Base-by-base conservation (phyloP, 1,140 invertebrate genomes). In the Drosophila quadrilineata region DNA sequence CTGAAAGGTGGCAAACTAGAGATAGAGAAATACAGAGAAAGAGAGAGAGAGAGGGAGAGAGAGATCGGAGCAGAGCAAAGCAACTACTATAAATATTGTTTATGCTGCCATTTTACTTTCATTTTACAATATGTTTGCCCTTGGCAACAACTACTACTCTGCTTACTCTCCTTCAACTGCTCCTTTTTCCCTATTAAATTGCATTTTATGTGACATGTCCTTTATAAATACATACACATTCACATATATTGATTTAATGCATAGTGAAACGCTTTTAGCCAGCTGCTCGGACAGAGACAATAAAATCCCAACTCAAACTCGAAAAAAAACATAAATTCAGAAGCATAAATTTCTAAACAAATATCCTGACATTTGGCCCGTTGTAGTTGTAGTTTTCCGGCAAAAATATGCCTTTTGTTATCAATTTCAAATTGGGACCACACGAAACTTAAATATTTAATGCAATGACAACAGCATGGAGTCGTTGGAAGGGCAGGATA, bases 1-100 rank as follows among this genome's bases (percentile, higher is more conserved):
- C 19, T 26, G 4, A 17, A n/a, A n/a, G n/a, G n/a, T n/a, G n/a
- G n/a, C n/a, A n/a, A n/a, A n/a, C n/a, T n/a, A n/a, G n/a, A n/a
- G n/a, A n/a, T n/a, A n/a, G n/a, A n/a, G n/a, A n/a, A 8, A 1
- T 6, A 8, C 9, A 6, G 24, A 4, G 6, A 26, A 45, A 14
- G 10, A 1, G 10, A 8, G 14, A 6, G 24, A 4, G 6, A 26
- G 50, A 14, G 24, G 45, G 19, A 24, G 24, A 24, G 29, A 58
- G 19, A 64, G 36, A 29, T 38, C 53, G 59, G 56, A 58, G 33
- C 14, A 33, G 29, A n/a, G 28, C 0, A 6, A 14, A 12, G 38
- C 21, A 21, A 33, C 52, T 64, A 82, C 77, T 70, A 75, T 73
- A 77, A 84, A 82, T 82, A 84, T 76, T 66, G 68, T 77, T 82